phyloP scores from a whole-genome alignment of 1,140 invertebrate species.

The Magallana gigas region DNA sequence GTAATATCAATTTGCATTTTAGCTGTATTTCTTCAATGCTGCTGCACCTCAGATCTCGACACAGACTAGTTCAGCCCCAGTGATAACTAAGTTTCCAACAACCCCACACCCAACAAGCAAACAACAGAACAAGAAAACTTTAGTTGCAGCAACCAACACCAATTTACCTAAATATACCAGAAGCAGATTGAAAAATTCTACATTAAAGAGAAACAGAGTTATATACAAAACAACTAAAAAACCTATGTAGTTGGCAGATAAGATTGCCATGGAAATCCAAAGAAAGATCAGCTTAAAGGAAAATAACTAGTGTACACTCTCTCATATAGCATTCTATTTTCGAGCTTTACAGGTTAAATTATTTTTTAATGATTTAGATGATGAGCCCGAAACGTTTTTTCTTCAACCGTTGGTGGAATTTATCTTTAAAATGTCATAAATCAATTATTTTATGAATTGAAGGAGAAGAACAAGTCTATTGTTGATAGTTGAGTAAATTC shows the following conservation, averaged over 20 bases:
- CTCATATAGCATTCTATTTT: no score
- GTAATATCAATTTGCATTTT: neutral
- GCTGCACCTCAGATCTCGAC: neutral
- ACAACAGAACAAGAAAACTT: neutral
- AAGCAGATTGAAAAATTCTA: neutral
- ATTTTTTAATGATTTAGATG: no score
- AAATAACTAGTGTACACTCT: no score
- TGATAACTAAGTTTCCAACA: neutral
- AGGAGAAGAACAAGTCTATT: no score
- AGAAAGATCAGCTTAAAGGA: no score
- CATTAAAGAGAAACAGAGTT: neutral
- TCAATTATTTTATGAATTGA: no score
- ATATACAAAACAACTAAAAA: neutral
- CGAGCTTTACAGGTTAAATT: no score
- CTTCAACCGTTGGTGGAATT: no score
- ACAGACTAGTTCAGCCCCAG: neutral
- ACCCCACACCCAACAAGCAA: neutral
- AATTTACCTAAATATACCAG: neutral
- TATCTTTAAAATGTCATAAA: no score
- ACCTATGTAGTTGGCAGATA: neutral
- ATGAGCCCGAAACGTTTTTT: no score
- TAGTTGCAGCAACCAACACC: neutral
- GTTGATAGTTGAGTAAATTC: no score
- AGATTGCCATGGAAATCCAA: neutral
- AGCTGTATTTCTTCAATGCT: slow-evolving; percentile 23